phyloP scores from a whole-genome alignment of 2,113 vertebrate genomes.

The Tricholaema leucomelas region DNA sequence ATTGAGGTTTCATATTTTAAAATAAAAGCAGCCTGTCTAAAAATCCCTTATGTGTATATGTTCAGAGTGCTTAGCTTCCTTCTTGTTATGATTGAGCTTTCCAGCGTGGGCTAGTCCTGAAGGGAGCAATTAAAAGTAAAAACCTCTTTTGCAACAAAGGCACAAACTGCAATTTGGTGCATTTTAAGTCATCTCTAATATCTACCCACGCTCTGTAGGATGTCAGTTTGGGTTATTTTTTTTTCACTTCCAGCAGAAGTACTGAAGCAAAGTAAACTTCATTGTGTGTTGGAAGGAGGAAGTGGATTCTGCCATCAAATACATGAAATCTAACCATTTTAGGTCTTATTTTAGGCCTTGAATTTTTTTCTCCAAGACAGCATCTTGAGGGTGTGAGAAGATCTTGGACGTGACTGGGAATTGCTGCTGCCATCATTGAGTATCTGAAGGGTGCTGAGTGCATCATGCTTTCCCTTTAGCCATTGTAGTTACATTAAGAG shows the following conservation, averaged over 20 bases:
- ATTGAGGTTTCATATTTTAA: neutral
- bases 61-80: neutral
- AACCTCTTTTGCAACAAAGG: neutral
- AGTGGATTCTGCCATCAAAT: neutral
- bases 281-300: neutral
- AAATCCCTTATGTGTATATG: neutral
- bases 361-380: neutral
- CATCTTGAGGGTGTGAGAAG: neutral
- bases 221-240: neutral
- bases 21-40: neutral
- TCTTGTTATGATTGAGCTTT: neutral
- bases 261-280: neutral
- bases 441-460: neutral
- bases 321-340: neutral
- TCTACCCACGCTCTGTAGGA: neutral
- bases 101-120: neutral
- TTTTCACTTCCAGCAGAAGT: neutral
- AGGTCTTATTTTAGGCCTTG: neutral
- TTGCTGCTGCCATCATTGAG: neutral
- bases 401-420: neutral
- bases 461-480: neutral
- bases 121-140: slow-evolving; percentile 22
- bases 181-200: neutral
- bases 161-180: neutral
- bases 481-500: neutral